Base-by-base conservation (phyloP, 2,797 vertebrate genomes). In the Circus cinereus region DNA sequence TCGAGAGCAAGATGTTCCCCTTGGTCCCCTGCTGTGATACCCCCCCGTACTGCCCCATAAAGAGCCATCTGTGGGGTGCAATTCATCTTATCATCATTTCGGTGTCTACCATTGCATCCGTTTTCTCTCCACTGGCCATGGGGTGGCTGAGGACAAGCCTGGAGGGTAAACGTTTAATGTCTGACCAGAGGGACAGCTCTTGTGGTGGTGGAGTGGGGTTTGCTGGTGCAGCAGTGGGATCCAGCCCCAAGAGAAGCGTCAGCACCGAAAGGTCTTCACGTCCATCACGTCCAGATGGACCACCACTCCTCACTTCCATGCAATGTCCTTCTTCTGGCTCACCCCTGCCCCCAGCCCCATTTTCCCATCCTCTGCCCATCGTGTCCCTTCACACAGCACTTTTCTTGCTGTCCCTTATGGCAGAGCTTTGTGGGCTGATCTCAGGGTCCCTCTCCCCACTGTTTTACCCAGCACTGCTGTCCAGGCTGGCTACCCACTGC, bases 191-290 rank as follows among this genome's bases (percentile, higher is more conserved):
- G 53, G 45, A 45, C 23, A 60, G 8, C 26, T 76, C 51, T 9
- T 18, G 20, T 1, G 12, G 29, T 53, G 26, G 16, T 34, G 53
- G 36, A 45, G 15, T 15, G 22, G 85, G 59, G 36, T 65, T 75
- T 34, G 14, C 24, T 34, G 36, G 12, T 30, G 78, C 27, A 38
- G 17, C 1, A 6, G 23, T 43, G 40, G 83, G 12, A 45, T 45
- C 11, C 38, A 75, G 50, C 48, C 59, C 65, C 14, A 67, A 42
- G 27, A 59, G 38, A 63, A 8, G 10, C 6, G 12, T 62, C 72
- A n/a, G 22, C n/a, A 9, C 40, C 0, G 0, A 15, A n/a, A 65
- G 19, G 2, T 43, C 69, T 62, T 43, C 68, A 19, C 0, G 0
- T 20, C 51, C 45, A 6, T 40, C 65, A 5, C 0, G 0, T 42